These are phyloP conservation scores for Poecile atricapillus DNA, from an alignment of 2,113 vertebrate species.

Conservation along the genomic window DNA sequence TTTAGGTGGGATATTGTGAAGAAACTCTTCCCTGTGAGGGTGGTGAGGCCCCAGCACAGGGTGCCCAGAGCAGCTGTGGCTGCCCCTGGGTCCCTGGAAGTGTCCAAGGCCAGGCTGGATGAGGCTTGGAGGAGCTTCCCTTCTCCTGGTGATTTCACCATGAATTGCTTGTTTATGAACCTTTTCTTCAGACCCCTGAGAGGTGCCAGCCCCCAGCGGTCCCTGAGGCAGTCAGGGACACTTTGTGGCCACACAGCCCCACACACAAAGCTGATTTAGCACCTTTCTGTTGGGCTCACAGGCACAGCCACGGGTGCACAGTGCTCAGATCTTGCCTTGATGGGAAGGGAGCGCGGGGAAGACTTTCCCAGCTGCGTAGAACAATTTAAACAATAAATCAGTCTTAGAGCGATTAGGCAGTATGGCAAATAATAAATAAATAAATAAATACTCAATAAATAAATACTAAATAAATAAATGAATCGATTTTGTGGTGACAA, in stretches of 20 bases:
- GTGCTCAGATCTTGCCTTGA: neutral
- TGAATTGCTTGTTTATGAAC: neutral
- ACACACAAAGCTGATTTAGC: neutral
- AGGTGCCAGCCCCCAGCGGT: neutral
- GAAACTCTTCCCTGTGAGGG: neutral
- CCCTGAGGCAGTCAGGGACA: neutral
- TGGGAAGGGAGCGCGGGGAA: neutral
- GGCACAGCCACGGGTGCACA: rapidly evolving
- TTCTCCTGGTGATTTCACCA: neutral
- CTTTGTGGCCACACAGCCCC: neutral
- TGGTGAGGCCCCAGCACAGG: rapidly evolving
- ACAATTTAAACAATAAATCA: neutral
- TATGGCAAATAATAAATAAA: neutral
- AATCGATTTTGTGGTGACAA: neutral
- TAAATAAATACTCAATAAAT: neutral
- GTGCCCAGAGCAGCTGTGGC: neutral
- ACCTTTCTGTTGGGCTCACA: rapidly evolving
- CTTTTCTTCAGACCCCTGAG: neutral
- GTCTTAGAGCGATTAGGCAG: neutral
- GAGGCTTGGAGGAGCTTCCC: neutral
- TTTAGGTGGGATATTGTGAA: neutral
- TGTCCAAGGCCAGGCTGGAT: neutral
- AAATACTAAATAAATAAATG: neutral
- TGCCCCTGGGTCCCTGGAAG: neutral
- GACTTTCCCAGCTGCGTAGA: neutral